Evolutionary conservation across 2,113 vertebrate genomes (phyloP).

Genomic region (Mormyrus lacerda): DNA sequence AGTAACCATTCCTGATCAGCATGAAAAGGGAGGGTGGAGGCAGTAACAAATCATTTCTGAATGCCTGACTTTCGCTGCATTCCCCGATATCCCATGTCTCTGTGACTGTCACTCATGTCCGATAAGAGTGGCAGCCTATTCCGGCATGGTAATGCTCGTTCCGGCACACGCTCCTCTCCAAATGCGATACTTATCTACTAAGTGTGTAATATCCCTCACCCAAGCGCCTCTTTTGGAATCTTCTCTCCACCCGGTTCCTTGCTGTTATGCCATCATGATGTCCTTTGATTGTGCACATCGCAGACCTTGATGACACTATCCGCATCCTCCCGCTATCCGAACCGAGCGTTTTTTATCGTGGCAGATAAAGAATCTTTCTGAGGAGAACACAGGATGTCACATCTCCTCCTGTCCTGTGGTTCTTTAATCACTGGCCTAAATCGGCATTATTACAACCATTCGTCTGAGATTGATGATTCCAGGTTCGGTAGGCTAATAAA

Average conservation of each 20-base stretch:
- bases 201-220: neutral
- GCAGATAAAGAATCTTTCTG: neutral
- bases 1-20: neutral
- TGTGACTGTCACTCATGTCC: neutral
- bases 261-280: too few species aligned
- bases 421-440: slow-evolving; percentile 8
- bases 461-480: slow-evolving; percentile 5
- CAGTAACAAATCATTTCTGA: neutral
- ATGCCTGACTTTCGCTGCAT: neutral
- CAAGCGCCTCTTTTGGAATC: neutral
- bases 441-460: slow-evolving; percentile 8
- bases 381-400: neutral
- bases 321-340: neutral
- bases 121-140: neutral
- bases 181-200: neutral
- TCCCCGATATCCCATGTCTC: neutral
- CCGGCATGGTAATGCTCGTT: neutral
- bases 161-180: neutral
- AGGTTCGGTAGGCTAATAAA: neutral
- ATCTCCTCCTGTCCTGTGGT: neutral
- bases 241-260: too few species aligned
- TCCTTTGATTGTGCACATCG: neutral
- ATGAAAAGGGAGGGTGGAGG: neutral
- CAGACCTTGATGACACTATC: neutral
- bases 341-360: neutral